Evolutionary conservation across 1,140 invertebrate species (phyloP).

Genomic region (Hylyphantes graminicola): DNA sequence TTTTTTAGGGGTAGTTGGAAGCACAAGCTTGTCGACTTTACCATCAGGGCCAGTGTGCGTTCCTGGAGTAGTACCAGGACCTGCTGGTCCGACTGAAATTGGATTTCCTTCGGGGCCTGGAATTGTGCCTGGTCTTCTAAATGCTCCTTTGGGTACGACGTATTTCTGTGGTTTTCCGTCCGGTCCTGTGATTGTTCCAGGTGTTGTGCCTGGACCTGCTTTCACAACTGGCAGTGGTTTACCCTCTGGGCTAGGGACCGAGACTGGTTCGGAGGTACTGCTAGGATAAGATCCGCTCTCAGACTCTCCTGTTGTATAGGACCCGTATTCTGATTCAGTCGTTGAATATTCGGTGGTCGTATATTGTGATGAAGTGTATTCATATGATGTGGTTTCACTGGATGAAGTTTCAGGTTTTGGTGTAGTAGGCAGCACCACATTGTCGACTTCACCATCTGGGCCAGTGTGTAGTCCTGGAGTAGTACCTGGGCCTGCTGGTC

Average conservation of each 20-base stretch:
- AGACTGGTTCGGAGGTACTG: neutral
- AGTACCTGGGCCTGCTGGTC: slow-evolving; percentile 11
- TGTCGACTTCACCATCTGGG: neutral
- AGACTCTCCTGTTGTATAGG: too few relatives aligned
- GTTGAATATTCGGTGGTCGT: too few relatives aligned
- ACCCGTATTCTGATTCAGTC: too few relatives aligned
- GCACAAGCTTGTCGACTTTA: neutral
- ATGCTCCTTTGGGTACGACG: neutral
- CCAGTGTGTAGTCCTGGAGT: slow-evolving; percentile 11
- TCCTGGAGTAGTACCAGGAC: slow-evolving; percentile 16
- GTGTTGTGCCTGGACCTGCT: slow-evolving; percentile 26
- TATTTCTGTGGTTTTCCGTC: slow-evolving; percentile 15
- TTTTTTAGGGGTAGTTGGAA: slow-evolving; percentile 15
- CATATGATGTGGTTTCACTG: neutral
- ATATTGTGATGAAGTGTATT: too few relatives aligned
- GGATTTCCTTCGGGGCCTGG: slow-evolving; percentile 9
- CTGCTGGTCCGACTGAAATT: too few relatives aligned
- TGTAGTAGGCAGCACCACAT: neutral
- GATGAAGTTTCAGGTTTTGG: neutral
- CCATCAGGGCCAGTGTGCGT: slow-evolving; percentile 2
- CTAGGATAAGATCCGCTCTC: neutral
- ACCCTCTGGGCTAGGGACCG: neutral
- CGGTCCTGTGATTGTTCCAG: slow-evolving; percentile 10
- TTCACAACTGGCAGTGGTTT: neutral
- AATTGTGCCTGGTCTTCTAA: slow-evolving; percentile 11